Percentiles rank a stretch among this genome's conserved stretches.
Conservation (phyloP, 2,888 invertebrate genomes). For the Loripinus fragilis region DNA sequence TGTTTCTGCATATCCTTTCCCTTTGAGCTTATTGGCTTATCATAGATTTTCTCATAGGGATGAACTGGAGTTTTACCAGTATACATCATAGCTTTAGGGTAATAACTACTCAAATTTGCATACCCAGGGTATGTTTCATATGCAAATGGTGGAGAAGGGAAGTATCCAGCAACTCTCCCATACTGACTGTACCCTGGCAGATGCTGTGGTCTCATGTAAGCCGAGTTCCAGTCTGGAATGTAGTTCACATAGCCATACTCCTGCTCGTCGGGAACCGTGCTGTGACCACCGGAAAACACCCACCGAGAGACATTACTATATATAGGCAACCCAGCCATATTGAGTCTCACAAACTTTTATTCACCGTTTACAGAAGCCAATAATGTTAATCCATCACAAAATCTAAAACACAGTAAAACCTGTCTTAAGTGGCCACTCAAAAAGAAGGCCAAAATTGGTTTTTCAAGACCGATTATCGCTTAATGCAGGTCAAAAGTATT, state of each 20-base stretch:
- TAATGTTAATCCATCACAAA: no score
- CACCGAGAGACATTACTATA: slow-evolving; percentile 60
- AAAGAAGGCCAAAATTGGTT: no score
- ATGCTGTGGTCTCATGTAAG: slow-evolving; percentile 8
- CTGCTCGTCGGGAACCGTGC: slow-evolving; percentile 7
- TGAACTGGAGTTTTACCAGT: background rate
- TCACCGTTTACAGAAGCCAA: no score
- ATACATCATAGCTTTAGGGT: slow-evolving; percentile 1
- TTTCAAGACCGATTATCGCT: no score
- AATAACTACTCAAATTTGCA: background rate
- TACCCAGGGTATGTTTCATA: background rate
- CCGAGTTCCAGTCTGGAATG: background rate
- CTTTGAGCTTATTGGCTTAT: background rate
- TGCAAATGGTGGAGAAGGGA: background rate
- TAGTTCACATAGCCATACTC: slow-evolving; percentile 36
- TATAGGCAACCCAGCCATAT: slow-evolving; percentile 49
- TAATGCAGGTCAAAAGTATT: no score
- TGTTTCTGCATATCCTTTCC: background rate
- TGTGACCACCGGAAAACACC: slow-evolving; percentile 54
- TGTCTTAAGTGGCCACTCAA: no score
- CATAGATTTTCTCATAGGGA: background rate
- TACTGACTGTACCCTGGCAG: background rate
- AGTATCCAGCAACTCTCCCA: background rate
- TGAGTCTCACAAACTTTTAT: background rate
- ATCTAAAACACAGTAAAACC: no score